These are phyloP conservation scores for Neelides folsomi DNA, from an alignment of 2,888 invertebrate species.

Conservation along the genomic window DNA sequence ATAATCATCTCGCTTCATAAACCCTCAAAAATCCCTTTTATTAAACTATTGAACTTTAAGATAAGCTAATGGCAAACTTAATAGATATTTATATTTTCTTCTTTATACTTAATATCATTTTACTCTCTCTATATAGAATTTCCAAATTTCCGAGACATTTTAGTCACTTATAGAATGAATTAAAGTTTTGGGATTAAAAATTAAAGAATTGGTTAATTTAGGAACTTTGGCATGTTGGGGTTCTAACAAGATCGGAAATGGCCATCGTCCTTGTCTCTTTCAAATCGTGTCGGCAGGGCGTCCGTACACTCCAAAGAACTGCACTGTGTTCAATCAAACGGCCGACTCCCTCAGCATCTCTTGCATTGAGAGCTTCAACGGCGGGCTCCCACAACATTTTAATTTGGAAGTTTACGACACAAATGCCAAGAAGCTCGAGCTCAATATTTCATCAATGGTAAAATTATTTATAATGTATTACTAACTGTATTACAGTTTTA, in stretches of 20 bases:
- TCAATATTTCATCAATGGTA: slow-evolving; percentile 46
- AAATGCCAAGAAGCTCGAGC: slow-evolving; percentile 50
- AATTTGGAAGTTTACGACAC: slow-evolving; percentile 65
- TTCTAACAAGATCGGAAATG: slow-evolving; percentile 60
- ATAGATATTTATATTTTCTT: too few species aligned
- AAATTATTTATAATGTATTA: too few species aligned
- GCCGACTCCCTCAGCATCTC: slow-evolving; percentile 69
- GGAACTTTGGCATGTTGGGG: slow-evolving; percentile 80
- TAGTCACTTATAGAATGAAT: too few species aligned
- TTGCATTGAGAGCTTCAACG: slow-evolving; percentile 59
- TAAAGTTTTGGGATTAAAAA: too few species aligned
- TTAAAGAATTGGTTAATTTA: neutral
- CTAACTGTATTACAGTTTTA: too few species aligned
- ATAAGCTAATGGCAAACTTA: too few species aligned
- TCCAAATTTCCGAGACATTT: too few species aligned
- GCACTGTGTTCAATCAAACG: slow-evolving; percentile 76
- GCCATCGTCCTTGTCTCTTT: slow-evolving; percentile 69
- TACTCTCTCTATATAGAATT: too few species aligned
- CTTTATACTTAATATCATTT: too few species aligned
- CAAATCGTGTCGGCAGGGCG: slow-evolving; percentile 58
- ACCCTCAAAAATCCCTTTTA: too few species aligned
- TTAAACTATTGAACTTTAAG: too few species aligned
- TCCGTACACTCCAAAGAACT: slow-evolving; percentile 75
- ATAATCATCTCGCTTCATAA: too few species aligned
- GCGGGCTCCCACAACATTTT: slow-evolving; percentile 74